Percentiles rank a stretch among this genome's conserved stretches.
These are phyloP conservation scores for Drosophila lacicola DNA, from an alignment of 2,888 invertebrate genomes.

Conservation along the genomic window DNA sequence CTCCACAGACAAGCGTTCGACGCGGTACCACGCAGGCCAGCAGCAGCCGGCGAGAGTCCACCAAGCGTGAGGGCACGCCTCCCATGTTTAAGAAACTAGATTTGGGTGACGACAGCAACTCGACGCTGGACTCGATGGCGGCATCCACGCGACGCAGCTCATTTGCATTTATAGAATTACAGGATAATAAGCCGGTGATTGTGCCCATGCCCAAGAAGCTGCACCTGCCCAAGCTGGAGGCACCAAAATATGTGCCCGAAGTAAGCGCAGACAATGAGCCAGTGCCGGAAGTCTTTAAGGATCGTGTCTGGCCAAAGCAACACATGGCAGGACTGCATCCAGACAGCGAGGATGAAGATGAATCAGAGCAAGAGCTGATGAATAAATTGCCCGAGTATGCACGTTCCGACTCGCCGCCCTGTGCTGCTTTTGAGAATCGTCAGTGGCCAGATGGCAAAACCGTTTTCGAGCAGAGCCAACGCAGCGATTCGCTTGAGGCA, in stretches of 20 bases:
- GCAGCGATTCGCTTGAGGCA: constrained; percentile 36
- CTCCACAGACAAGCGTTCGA: constrained; percentile 28
- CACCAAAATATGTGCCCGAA: constrained; percentile 66
- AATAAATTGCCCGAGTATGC: constrained; percentile 63
- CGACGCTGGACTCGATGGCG: constrained; percentile 62
- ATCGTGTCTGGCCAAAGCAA: constrained; percentile 77
- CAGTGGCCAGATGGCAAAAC: constrained; percentile 82
- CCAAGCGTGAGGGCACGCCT: constrained; percentile 67
- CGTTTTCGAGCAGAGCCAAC: constrained; percentile 53
- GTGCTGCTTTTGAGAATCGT: constrained; percentile 71
- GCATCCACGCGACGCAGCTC: constrained; percentile 78
- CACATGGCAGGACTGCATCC: constrained; percentile 38
- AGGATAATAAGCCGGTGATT: constrained; percentile 75
- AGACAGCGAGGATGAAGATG: constrained; percentile 48
- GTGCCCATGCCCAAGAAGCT: constrained; percentile 81
- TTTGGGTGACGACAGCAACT: constrained; percentile 56
- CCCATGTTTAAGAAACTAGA: constrained; percentile 79
- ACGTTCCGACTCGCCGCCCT: constrained; percentile 68
- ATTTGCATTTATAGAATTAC: constrained; percentile 82
- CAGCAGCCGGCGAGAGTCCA: constrained; percentile 47
- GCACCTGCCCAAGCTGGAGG: constrained; percentile 68
- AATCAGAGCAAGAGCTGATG: constrained; percentile 30
- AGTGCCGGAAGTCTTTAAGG: constrained; percentile 73
- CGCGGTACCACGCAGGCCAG: constrained; percentile 68
- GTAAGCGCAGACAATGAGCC: constrained; percentile 48